These are phyloP conservation scores for Hylaea fasciaria DNA, from an alignment of 2,888 invertebrate genomes.

Conservation along the genomic window DNA sequence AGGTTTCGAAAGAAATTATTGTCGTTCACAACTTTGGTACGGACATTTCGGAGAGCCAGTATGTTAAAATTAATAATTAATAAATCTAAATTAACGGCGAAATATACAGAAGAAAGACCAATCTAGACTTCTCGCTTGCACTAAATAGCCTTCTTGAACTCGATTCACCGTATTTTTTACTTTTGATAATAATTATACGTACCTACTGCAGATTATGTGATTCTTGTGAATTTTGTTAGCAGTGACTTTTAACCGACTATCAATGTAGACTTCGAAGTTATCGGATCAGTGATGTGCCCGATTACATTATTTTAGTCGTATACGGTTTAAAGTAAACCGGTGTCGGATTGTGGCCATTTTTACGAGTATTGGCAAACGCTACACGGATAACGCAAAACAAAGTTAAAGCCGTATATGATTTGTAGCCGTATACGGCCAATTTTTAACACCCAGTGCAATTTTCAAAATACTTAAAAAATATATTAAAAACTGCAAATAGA, in stretches of 20 bases:
- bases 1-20: constrained; percentile 62
- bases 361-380: background rate
- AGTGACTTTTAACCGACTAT: too few species aligned
- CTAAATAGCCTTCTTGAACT: too few species aligned
- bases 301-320: background rate
- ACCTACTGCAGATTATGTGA: too few species aligned
- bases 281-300: background rate
- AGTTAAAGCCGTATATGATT: too few species aligned
- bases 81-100: background rate
- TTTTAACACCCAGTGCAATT: too few species aligned
- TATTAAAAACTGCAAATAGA: too few species aligned
- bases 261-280: background rate
- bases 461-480: too few species aligned
- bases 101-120: background rate
- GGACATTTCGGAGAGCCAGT: constrained; percentile 37
- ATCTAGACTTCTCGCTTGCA: too few species aligned
- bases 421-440: too few species aligned
- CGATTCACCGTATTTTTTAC: background rate
- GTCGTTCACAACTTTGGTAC: constrained; percentile 75
- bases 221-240: too few species aligned
- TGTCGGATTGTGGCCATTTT: background rate
- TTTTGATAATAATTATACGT: background rate
- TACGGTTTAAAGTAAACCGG: background rate
- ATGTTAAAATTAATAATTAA: constrained; percentile 2
- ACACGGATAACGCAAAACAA: too few species aligned